Evolutionary conservation across 2,797 vertebrate species (phyloP).

Genomic region (Lagorchestes hirsutus): DNA sequence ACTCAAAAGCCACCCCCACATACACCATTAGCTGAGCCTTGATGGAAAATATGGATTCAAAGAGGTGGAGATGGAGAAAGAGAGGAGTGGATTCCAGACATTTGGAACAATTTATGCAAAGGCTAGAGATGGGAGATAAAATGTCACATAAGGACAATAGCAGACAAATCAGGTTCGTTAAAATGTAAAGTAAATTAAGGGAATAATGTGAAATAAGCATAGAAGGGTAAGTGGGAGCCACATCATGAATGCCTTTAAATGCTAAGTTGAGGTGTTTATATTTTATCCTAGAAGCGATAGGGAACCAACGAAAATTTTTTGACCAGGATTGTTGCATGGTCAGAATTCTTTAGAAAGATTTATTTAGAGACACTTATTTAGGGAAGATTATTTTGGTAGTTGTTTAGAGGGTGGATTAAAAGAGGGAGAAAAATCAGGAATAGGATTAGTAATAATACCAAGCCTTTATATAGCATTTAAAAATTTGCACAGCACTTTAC

Average conservation of each 20-base stretch:
- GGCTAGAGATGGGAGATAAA: neutral
- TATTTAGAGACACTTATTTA: too few species aligned
- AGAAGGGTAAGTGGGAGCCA: neutral
- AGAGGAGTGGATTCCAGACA: neutral
- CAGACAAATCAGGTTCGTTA: neutral
- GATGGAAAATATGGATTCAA: neutral
- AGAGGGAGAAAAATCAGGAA: neutral
- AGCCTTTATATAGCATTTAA: neutral
- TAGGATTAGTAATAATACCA: neutral
- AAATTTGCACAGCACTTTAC: neutral
- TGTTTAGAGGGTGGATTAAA: neutral
- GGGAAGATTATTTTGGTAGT: neutral
- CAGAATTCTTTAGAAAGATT: neutral
- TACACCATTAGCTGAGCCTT: neutral
- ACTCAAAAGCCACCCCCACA: neutral
- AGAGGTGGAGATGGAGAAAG: neutral
- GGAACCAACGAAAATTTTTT: neutral
- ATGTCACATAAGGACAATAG: neutral
- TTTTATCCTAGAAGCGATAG: neutral
- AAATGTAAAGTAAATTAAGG: neutral
- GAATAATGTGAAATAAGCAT: neutral
- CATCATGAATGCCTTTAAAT: neutral
- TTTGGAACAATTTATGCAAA: neutral
- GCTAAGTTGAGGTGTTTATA: neutral
- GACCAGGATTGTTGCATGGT: neutral